Evolutionary conservation across 2,797 vertebrate genomes (phyloP), one percentile per base, ranked within the genome.

Genomic region (Neoniphon sammara): DNA sequence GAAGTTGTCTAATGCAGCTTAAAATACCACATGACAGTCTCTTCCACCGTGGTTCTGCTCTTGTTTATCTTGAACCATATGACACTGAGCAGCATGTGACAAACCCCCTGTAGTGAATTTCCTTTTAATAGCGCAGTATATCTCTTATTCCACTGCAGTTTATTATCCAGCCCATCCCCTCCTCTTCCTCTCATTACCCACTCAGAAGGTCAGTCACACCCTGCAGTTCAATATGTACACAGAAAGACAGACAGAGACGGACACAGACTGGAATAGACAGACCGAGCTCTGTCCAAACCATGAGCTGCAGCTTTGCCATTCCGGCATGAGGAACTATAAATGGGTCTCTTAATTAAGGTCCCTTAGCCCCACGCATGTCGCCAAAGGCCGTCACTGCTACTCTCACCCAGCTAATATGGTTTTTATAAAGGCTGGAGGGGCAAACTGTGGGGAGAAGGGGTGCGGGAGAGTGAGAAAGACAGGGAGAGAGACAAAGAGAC

Each of bases 331-430:
- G 73, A 67, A 74, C 85, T 84, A 87, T 83, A 88, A 89, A 85
- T 85, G 86, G 80, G 54, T 63, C 77, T 85, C 73, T 87, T 91
- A 91, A 90, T 90, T 82, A 90, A 88, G 75, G 75, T 79, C 84
- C 78, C 76, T 57, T 12, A 49, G 74, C 66, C 81, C 66, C 60
- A 31, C 59, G 63, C 70, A 58, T 67, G 81, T 83, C 82, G 50
- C 89, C 72, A 17, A 44, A 25, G 84, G 87, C 88, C 78, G 77
- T 20, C 77, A 68, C 80, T 85, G 88, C 83, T 55, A 15, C 78
- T 87, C 79, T 71, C 78, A 71, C 81, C 70, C 85, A 61, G 14
- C 78, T 85, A 77, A 85, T 83, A 42, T 70, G 78, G 36, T 70
- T 83, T 83, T 81, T 75, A 73, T 67, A 58, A 82, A 53, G 30